A percentile compares a stretch with the other conserved stretches of the same genome.
These are phyloP conservation scores for Pseudolycoriella hygida DNA, from an alignment of 2,888 invertebrate species.

Conservation along the genomic window DNA sequence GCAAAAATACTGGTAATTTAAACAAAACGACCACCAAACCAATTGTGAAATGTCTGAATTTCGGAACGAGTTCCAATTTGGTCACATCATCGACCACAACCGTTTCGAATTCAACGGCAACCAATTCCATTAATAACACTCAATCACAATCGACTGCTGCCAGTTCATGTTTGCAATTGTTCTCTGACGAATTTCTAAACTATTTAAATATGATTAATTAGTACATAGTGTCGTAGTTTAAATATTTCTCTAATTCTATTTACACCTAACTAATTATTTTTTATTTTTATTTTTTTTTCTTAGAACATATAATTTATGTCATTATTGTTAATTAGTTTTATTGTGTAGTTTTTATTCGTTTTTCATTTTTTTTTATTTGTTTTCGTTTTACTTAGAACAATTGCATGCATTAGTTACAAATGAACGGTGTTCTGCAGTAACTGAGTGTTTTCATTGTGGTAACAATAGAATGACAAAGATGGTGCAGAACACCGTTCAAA, in stretches of 20 bases:
- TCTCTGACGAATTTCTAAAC: constrained; percentile 42
- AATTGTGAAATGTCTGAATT: neutral
- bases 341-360: constrained; percentile 5
- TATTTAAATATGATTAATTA: constrained; percentile 43
- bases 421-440: too few species aligned
- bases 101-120: constrained; percentile 1
- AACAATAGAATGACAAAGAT: too few species aligned
- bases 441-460: too few species aligned
- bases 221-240: constrained; percentile 9
- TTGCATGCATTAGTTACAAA: neutral
- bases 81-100: constrained; percentile 6
- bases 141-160: neutral
- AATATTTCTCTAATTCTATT: constrained; percentile 11
- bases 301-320: constrained; percentile 6
- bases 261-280: constrained; percentile 17
- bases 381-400: constrained; percentile 1
- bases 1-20: neutral
- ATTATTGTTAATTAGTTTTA: constrained; percentile 10
- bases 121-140: constrained; percentile 1
- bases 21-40: neutral
- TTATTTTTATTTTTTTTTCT: neutral
- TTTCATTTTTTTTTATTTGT: constrained; percentile 6
- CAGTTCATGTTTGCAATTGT: constrained; percentile 37
- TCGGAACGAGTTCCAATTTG: neutral
- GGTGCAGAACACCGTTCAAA: too few species aligned